phyloP scores from a whole-genome alignment of 2,113 vertebrate species.

The Rhinopithecus roxellana region DNA sequence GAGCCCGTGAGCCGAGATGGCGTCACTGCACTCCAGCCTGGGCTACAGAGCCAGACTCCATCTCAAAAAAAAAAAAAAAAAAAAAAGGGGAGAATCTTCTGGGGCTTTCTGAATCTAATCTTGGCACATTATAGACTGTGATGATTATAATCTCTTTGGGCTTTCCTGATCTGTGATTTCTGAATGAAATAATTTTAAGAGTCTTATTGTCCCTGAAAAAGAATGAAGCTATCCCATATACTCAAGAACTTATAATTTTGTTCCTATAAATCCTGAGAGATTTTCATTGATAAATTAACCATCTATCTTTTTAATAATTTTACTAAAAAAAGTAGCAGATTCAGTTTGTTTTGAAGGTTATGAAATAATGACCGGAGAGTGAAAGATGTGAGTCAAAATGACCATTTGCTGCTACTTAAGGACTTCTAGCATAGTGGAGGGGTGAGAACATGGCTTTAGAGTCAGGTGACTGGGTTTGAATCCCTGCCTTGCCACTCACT shows the following conservation, averaged over 20 bases:
- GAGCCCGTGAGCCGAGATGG: no score
- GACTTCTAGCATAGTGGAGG: not conserved
- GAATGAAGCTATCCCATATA: not conserved
- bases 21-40: no score
- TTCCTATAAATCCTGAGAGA: not conserved
- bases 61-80: no score
- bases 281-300: not conserved
- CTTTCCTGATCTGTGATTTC: not conserved
- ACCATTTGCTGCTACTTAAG: not conserved
- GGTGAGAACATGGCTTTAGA: no score
- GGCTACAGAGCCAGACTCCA: no score
- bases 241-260: not conserved
- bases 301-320: not conserved
- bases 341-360: conserved; percentile 10
- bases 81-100: no score
- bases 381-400: not conserved
- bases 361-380: not conserved
- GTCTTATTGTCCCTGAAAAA: not conserved
- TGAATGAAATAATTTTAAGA: conserved; percentile 2
- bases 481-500: not conserved
- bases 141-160: not conserved
- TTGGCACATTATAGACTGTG: no score
- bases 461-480: not conserved
- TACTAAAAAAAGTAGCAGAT: not conserved
- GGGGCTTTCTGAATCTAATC: no score